phyloP scores from a whole-genome alignment of 2,888 invertebrate genomes.

The Lepidocyrtinus sp. region DNA sequence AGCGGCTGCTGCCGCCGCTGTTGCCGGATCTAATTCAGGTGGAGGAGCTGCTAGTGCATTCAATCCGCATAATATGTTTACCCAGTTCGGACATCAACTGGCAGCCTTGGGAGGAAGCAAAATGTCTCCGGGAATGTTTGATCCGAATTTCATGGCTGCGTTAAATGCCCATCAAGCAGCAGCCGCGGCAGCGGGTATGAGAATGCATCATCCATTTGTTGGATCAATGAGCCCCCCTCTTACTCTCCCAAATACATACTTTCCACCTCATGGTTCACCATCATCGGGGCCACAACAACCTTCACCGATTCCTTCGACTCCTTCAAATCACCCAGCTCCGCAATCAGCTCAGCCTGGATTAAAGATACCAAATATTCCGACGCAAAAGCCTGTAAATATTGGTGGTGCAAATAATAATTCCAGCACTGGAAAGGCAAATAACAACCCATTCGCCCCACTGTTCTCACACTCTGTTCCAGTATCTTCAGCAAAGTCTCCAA shows the following conservation, averaged over 20 bases:
- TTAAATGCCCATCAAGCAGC: conserved; percentile 55
- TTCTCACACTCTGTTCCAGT: conserved; percentile 56
- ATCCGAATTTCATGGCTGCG: conserved; percentile 58
- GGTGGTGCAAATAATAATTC: not conserved
- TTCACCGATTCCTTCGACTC: not conserved
- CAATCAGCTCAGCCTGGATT: conserved; percentile 15
- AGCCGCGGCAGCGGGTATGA: conserved; percentile 51
- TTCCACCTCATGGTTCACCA: conserved; percentile 45
- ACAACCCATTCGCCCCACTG: conserved; percentile 46
- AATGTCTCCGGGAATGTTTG: conserved; percentile 51
- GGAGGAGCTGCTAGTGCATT: conserved; percentile 30
- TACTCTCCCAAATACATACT: conserved; percentile 52
- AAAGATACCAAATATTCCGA: conserved; percentile 50
- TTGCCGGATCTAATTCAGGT: conserved; percentile 38
- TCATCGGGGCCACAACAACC: conserved; percentile 37
- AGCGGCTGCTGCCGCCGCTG: conserved; percentile 35
- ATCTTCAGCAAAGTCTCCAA: conserved; percentile 44
- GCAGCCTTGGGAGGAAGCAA: conserved; percentile 52
- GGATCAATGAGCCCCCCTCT: conserved; percentile 66
- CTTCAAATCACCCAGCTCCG: not conserved
- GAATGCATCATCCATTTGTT: conserved; percentile 60
- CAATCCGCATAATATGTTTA: conserved; percentile 47
- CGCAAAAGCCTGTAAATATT: conserved; percentile 22
- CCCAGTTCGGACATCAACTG: conserved; percentile 54
- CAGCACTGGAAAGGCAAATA: conserved; percentile 37